Evolutionary conservation across 2,797 vertebrate species (phyloP).

Genomic region (Enteromius fasciolatus): DNA sequence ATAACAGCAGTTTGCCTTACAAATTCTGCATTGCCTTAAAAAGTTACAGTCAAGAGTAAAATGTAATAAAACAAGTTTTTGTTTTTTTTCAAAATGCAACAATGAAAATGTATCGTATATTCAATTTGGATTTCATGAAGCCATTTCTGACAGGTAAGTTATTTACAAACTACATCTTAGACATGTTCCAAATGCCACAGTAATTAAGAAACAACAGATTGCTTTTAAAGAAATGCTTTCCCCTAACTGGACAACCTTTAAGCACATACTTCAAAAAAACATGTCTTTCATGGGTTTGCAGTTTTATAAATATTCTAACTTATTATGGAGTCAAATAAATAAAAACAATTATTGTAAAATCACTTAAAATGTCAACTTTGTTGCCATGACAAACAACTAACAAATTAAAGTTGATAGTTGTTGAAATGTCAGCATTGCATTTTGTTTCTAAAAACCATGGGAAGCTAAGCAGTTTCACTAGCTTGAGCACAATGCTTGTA

Average conservation of each 20-base stretch:
- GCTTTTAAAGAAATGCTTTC: background rate
- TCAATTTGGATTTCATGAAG: constrained; percentile 13
- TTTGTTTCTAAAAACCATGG: background rate
- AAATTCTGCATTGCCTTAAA: background rate
- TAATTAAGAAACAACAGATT: constrained; percentile 4
- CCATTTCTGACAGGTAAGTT: background rate
- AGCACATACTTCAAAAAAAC: background rate
- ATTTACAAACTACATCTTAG: constrained; percentile 11
- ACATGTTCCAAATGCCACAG: constrained; percentile 17
- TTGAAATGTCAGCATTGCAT: background rate
- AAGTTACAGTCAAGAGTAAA: constrained; percentile 48
- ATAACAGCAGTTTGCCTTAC: background rate
- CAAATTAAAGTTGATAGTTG: background rate
- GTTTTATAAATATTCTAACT: background rate
- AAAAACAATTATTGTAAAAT: background rate
- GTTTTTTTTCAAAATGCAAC: background rate
- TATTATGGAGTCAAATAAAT: background rate
- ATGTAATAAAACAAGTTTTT: background rate
- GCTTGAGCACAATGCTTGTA: background rate
- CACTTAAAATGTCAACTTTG: background rate
- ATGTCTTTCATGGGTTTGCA: background rate
- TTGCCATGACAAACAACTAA: constrained; percentile 11
- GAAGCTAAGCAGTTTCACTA: background rate
- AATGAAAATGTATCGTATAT: background rate
- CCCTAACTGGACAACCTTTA: background rate